Conservation (phyloP, 2,797 vertebrate genomes). For the Protonibea diacanthus region DNA sequence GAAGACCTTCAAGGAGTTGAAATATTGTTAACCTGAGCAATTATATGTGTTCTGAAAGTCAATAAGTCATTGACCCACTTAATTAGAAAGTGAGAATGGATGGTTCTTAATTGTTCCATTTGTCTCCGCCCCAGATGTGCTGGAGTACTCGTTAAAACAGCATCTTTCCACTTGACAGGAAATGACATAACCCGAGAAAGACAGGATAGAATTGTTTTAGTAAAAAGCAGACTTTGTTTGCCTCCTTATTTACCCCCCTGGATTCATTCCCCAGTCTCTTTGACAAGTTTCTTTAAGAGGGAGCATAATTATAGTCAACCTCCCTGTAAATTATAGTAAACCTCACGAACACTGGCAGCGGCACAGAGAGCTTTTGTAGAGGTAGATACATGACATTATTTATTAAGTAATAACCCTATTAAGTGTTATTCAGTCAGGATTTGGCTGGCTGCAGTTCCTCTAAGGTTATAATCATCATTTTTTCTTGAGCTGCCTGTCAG, state of each 20-base stretch:
- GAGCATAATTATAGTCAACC: slow-evolving; percentile 63
- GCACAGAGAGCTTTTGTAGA: slow-evolving; percentile 56
- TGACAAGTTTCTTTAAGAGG: slow-evolving; percentile 57
- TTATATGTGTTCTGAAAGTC: slow-evolving; percentile 48
- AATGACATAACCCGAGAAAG: slow-evolving; percentile 30
- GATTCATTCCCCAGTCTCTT: slow-evolving; percentile 55
- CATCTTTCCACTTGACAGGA: slow-evolving; percentile 39
- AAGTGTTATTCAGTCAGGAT: slow-evolving; percentile 57
- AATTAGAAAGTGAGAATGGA: slow-evolving; percentile 65
- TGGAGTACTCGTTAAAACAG: slow-evolving; percentile 26
- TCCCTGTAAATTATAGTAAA: slow-evolving; percentile 64
- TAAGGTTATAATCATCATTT: slow-evolving; percentile 60
- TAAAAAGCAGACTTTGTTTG: slow-evolving; percentile 55
- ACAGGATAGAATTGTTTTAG: slow-evolving; percentile 37
- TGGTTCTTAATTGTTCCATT: slow-evolving; percentile 60
- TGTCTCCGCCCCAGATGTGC: slow-evolving; percentile 61
- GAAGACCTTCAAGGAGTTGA: slow-evolving; percentile 31
- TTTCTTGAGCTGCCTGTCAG: slow-evolving; percentile 53
- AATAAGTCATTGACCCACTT: slow-evolving; percentile 52
- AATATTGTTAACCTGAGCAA: slow-evolving; percentile 44
- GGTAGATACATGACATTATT: slow-evolving; percentile 54
- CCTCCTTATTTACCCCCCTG: slow-evolving; percentile 59
- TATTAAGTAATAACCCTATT: slow-evolving; percentile 71
- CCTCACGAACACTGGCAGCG: slow-evolving; percentile 41
- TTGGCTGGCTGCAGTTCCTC: slow-evolving; percentile 53